Base-by-base conservation (phyloP, 2,113 vertebrate genomes). In the Oncorhynchus kisutch region DNA sequence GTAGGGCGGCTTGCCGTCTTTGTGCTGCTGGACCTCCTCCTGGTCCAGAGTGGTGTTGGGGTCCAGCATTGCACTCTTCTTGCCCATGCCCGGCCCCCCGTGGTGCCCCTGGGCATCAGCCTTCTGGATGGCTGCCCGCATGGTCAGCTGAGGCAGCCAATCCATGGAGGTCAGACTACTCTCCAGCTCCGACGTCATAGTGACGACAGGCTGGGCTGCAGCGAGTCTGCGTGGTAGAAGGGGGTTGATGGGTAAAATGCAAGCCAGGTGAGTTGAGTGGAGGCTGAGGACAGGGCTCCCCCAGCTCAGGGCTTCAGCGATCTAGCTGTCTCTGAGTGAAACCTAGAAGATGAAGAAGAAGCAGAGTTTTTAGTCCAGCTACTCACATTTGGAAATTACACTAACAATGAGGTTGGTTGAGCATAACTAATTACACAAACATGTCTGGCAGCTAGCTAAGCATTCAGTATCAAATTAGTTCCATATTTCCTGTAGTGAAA, bases 141-240 rank as follows among this genome's bases (percentile, higher is more conserved):
- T 96, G 84, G 95, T 96, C 75, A 97, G 93, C 92, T 96, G 95
- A 78, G 96, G 96, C 82, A 96, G 94, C 96, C 96, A 96, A 89
- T 97, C 96, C 96, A 96, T 96, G 92, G 96, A 96, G 84, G 96
- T 96, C 86, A 97, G 86, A 91, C 96, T 96, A 92, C 96, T 97
- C 91, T 97, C 96, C 93, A 96, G 94, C 94, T 97, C 96, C 88
- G 96, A 96, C 87, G 96, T 96, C 96, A 96, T 97, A 91, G 88
- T 39, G 88, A 89, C 87, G 83, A 82, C 87, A 85, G 90, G 73
- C 31, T 88, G 86, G 87, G 85, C 82, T 77, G 71, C 86, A 85
- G 87, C 70, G 51, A 45, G 39, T 45, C 34, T 51, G 72, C 34
- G 69, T 25, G 70, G 22, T 64, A 49, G 22, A 69, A 86, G 29